phyloP scores from a whole-genome alignment of 2,888 invertebrate genomes.

The Dichetophora obliterata region DNA sequence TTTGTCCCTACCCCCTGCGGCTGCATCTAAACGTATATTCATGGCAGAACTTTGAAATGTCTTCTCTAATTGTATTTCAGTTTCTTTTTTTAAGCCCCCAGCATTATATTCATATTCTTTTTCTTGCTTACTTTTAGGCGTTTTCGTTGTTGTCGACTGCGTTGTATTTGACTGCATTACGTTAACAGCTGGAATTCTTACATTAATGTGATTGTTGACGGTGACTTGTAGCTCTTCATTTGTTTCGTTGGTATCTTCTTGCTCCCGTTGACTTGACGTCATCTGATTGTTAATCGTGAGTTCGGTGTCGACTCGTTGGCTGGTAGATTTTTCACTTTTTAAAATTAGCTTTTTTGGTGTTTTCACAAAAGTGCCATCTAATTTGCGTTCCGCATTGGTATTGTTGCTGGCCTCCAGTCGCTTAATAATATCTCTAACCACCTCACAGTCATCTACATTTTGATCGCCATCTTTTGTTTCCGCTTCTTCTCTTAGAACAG shows the following conservation, averaged over 20 bases:
- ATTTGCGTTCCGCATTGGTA: constrained; percentile 21
- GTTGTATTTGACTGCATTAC: background rate
- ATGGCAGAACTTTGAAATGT: constrained; percentile 62
- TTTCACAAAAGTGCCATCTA: constrained; percentile 16
- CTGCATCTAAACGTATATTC: constrained; percentile 61
- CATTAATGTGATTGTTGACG: constrained; percentile 70
- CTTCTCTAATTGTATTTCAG: constrained; percentile 34
- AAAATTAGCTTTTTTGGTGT: background rate
- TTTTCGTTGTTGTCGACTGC: background rate
- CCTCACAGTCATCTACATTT: constrained; percentile 58
- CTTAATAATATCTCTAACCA: constrained; percentile 68
- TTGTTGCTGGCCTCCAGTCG: constrained; percentile 62
- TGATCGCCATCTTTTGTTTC: constrained; percentile 38
- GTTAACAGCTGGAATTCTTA: constrained; percentile 44
- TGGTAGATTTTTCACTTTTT: background rate
- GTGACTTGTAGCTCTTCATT: constrained; percentile 57
- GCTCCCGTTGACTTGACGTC: constrained; percentile 64
- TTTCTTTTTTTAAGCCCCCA: background rate
- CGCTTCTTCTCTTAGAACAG: background rate
- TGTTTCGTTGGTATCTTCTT: constrained; percentile 49
- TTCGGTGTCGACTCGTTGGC: constrained; percentile 16
- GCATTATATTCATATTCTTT: background rate
- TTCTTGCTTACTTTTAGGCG: constrained; percentile 13
- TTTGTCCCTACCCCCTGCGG: constrained; percentile 8
- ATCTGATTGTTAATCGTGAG: constrained; percentile 71